phyloP scores from a whole-genome alignment of 2,113 vertebrate genomes.

The Sapayoa aenigma region DNA sequence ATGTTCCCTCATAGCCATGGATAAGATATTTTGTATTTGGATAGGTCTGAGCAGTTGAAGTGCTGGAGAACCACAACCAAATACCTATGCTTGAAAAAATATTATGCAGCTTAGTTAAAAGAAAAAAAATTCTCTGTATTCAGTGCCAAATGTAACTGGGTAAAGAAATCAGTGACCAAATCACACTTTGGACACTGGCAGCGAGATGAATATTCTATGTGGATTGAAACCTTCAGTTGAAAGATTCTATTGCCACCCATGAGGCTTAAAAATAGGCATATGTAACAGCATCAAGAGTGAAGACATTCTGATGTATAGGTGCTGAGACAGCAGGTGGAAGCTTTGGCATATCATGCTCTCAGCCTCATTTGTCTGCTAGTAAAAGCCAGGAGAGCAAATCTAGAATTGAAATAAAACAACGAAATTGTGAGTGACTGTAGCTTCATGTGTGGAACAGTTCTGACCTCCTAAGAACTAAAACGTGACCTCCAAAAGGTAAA shows the following conservation, averaged over 20 bases:
- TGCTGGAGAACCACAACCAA: not conserved
- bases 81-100: not conserved
- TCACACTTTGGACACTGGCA: not conserved
- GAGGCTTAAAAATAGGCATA: not conserved
- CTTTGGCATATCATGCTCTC: not conserved
- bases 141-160: not conserved
- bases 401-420: conserved; percentile 10
- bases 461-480: conserved; percentile 38
- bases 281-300: not conserved
- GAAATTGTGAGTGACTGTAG: not conserved
- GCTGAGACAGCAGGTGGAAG: not conserved
- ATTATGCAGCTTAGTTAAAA: not conserved
- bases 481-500: conserved; percentile 42
- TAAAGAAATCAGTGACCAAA: not conserved
- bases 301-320: conserved; percentile 24
- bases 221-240: not conserved
- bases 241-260: not conserved
- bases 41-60: not conserved
- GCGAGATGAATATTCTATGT: not conserved
- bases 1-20: not conserved
- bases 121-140: not conserved
- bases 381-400: conserved; percentile 22
- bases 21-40: not conserved
- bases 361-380: not conserved
- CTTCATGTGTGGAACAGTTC: not conserved